Percentiles rank a stretch among this genome's conserved stretches.
phyloP scores from a whole-genome alignment of 2,113 vertebrate species.

The Prietella phreatophila region DNA sequence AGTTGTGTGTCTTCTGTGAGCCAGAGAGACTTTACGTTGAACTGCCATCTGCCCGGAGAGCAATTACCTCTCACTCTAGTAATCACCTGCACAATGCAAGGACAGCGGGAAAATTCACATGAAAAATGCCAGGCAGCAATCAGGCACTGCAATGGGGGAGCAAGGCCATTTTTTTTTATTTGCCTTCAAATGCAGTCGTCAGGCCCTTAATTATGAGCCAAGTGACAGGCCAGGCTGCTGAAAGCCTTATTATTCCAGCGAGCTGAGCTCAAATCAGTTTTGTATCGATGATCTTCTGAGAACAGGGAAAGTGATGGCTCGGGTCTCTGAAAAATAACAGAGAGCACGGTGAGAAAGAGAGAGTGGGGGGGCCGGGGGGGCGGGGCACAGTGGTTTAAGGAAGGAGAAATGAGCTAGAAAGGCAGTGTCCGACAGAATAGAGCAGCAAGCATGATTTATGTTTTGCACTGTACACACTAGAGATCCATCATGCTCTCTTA shows the following conservation, averaged over 20 bases:
- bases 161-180: conserved; percentile 84
- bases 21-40: conserved; percentile 69
- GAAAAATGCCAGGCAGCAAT: conserved; percentile 81
- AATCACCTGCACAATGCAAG: conserved; percentile 79
- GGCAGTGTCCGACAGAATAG: conserved; percentile 14
- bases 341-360: conserved; percentile 50
- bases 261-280: conserved; percentile 77
- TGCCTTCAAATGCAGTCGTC: conserved; percentile 80
- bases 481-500: conserved; percentile 27
- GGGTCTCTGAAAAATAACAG: conserved; percentile 61
- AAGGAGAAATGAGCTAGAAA: conserved; percentile 25
- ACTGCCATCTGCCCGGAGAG: conserved; percentile 79
- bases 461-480: conserved; percentile 6
- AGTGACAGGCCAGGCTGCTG: conserved; percentile 77
- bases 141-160: conserved; percentile 79
- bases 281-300: conserved; percentile 74
- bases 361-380: background rate
- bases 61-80: conserved; percentile 80
- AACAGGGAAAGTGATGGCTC: conserved; percentile 62
- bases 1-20: conserved; percentile 55
- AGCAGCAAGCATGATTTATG: conserved; percentile 34
- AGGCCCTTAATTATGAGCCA: conserved; percentile 84
- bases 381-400: background rate
- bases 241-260: conserved; percentile 79
- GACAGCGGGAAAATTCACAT: conserved; percentile 79